Percentiles rank a stretch among this genome's conserved stretches.
Evolutionary conservation across 1,140 invertebrate species (phyloP).

Genomic region (Gryon sp.): DNA sequence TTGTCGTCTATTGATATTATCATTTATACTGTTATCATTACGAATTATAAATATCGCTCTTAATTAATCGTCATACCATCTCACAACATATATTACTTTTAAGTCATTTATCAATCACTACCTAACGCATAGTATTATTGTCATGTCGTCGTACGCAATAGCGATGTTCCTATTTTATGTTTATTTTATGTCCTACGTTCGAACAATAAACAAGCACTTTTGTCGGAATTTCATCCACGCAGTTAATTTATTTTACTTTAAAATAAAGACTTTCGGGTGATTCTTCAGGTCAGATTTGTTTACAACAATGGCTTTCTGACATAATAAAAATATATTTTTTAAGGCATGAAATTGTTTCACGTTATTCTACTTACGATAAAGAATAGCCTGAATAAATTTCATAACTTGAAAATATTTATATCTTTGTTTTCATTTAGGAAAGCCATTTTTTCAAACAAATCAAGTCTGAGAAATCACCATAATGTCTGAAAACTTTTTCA

Average conservation of each 20-base stretch:
- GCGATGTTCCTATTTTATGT: slow-evolving; percentile 74
- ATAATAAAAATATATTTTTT: no score
- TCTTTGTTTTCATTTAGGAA: no score
- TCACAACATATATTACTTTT: slow-evolving; percentile 58
- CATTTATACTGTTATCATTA: slow-evolving; percentile 64
- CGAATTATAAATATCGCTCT: slow-evolving; percentile 57
- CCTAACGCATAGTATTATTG: slow-evolving; percentile 66
- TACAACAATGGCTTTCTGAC: no score
- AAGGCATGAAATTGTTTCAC: no score
- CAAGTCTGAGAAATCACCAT: no score
- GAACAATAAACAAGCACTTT: slow-evolving; percentile 70
- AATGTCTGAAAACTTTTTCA: no score
- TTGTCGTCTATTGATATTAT: slow-evolving; percentile 64
- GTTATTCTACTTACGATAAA: no score
- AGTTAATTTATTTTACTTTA: slow-evolving; percentile 43
- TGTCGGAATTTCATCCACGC: slow-evolving; percentile 56
- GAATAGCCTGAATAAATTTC: no score
- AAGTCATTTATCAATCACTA: slow-evolving; percentile 64
- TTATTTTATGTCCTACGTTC: slow-evolving; percentile 69
- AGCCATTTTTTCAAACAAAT: no score
- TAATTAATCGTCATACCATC: slow-evolving; percentile 63
- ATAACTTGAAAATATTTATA: no score
- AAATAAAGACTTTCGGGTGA: not conserved
- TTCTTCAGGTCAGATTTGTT: no score
- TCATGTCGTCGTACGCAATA: slow-evolving; percentile 69